phyloP scores from a whole-genome alignment of 1,140 invertebrate species.

The Monomorium pharaonis region DNA sequence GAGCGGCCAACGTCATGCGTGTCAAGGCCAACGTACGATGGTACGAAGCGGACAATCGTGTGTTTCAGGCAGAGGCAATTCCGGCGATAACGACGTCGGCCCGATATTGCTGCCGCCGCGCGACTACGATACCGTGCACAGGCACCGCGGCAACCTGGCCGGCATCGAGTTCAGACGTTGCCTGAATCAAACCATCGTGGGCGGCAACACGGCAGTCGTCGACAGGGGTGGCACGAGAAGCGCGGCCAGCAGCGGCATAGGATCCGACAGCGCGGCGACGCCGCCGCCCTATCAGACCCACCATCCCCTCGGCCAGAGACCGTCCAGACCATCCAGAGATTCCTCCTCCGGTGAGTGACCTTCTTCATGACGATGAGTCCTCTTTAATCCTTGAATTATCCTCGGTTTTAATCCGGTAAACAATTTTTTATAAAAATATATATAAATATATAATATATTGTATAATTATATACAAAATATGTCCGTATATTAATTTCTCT shows the following conservation, averaged over 20 bases:
- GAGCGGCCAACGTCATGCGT: not conserved
- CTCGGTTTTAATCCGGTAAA: too few relatives aligned
- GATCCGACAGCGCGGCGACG: conserved; percentile 94
- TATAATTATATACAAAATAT: too few relatives aligned
- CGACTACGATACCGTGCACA: conserved; percentile 96
- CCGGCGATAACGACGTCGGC: conserved; percentile 86
- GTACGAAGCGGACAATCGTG: conserved; percentile 1
- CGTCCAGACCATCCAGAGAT: conserved; percentile 82
- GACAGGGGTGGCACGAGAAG: conserved; percentile 84
- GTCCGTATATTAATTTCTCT: too few relatives aligned
- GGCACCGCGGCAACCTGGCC: conserved; percentile 93
- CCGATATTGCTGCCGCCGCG: conserved; percentile 95
- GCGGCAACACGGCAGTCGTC: conserved; percentile 81
- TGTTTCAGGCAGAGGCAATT: conserved; percentile 80
- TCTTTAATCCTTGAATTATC: not conserved
- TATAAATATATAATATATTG: too few relatives aligned
- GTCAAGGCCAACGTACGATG: conserved; percentile 37
- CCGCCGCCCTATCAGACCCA: conserved; percentile 85
- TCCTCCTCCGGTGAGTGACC: conserved; percentile 82
- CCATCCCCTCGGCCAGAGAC: conserved; percentile 80
- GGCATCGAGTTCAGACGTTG: conserved; percentile 92
- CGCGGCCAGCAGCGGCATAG: conserved; percentile 90
- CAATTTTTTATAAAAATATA: too few relatives aligned
- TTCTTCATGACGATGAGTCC: not conserved
- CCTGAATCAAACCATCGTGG: conserved; percentile 90